A percentile compares a stretch with the other conserved stretches of the same genome.
Evolutionary conservation across 2,113 vertebrate genomes (phyloP).

Genomic region (Marmota monax): DNA sequence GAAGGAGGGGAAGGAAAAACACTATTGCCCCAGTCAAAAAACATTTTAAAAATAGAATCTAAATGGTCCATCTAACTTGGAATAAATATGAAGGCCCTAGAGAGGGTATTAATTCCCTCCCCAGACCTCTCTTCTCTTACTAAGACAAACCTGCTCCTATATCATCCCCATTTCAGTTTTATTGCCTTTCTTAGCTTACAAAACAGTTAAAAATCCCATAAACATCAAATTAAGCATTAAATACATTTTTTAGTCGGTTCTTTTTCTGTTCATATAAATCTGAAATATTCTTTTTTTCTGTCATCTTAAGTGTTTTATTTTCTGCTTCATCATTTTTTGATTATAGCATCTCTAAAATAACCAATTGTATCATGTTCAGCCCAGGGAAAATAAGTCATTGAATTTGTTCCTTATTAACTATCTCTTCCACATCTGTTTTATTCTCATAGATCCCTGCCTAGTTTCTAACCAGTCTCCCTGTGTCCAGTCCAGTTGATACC

Average conservation of each 20-base stretch:
- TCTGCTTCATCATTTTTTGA: neutral
- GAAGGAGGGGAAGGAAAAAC: neutral
- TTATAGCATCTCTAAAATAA: neutral
- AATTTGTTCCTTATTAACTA: neutral
- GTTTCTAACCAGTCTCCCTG: neutral
- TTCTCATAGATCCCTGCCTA: neutral
- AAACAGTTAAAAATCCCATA: constrained; percentile 16
- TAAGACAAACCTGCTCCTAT: neutral
- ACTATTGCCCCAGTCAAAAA: neutral
- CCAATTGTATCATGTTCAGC: neutral
- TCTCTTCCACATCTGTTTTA: neutral
- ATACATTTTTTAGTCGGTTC: neutral
- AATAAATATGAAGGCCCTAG: neutral
- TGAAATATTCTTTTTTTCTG: neutral
- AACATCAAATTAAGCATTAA: neutral
- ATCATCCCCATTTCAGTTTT: neutral
- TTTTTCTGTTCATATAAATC: constrained; percentile 31
- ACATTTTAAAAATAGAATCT: neutral
- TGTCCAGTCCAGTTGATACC: neutral
- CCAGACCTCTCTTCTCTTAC: neutral
- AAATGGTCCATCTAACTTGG: neutral
- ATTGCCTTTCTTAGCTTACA: neutral
- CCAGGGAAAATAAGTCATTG: neutral
- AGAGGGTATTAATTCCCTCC: neutral
- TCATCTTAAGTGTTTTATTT: neutral